Conservation (phyloP, 1,140 invertebrate species). For the Psix sp. region DNA sequence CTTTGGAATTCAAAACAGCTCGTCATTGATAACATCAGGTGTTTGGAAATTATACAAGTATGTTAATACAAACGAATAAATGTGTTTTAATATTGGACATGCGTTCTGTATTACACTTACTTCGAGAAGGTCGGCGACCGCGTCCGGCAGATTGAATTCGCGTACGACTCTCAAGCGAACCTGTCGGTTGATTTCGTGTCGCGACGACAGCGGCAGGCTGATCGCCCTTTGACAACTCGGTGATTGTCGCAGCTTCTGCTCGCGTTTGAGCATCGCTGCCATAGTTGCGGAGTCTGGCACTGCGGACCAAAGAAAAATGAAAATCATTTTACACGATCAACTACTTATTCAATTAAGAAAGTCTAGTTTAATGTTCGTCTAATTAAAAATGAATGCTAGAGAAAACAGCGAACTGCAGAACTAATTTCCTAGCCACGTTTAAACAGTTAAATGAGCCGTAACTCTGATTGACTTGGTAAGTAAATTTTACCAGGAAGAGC, state of each 20-base stretch:
- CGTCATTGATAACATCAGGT: no score
- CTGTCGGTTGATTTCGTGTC: constrained; percentile 86
- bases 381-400: no score
- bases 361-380: no score
- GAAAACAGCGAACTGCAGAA: no score
- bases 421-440: no score
- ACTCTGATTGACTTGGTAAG: not conserved
- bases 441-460: not conserved
- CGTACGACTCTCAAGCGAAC: constrained; percentile 92
- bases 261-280: constrained; percentile 89
- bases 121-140: constrained; percentile 90
- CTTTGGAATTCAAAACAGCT: no score
- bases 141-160: constrained; percentile 95
- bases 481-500: constrained; percentile 77
- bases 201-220: constrained; percentile 84
- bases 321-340: no score
- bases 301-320: constrained; percentile 63
- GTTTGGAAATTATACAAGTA: no score
- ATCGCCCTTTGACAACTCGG: constrained; percentile 87
- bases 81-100: no score
- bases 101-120: no score
- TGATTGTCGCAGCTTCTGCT: constrained; percentile 89
- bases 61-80: no score
- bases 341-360: no score
- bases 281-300: constrained; percentile 86